Evolutionary conservation across 2,113 vertebrate genomes (phyloP), one percentile per base, ranked within the genome.

Genomic region (Coptodon bakossiorum): DNA sequence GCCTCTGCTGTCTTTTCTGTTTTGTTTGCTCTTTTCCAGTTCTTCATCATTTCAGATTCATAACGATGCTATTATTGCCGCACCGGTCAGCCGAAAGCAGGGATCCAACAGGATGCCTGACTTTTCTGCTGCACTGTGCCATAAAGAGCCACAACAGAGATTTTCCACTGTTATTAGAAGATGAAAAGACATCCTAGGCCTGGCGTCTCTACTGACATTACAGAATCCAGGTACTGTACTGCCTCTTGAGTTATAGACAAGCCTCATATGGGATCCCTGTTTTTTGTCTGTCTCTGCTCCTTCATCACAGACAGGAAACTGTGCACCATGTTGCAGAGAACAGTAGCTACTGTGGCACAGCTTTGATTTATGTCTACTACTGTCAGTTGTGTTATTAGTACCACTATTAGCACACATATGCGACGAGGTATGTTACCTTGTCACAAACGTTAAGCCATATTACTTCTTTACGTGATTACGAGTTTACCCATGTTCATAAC

Each of bases 161-260:
- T 56, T 22, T 82, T 89, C 31, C 53, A 48, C 53, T n/a, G 43
- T 84, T 80, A 86, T 81, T 81, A 86, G 50, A 17, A 87, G 87
- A 91, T 90, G 80, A 93, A 92, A 88, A 73, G 76, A 81, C 76
- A 89, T 84, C 66, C 27, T 43, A 29, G 66, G 17, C 71, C 68
- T 59, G 48, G 50, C 63, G 24, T 52, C 27, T 68, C 81, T 73
- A 50, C 87, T 82, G 89, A 90, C 81, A 85, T 50, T n/a, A 78
- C 73, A 78, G 45, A 50, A 90, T 68, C 71, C 66, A 92, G 88
- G 90, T 85, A 87, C 85, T 81, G 73, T 57, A 63, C 85, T 84
- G 84, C 68, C 82, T 85, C 61, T 36, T 91, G 91, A 96, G 94
- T 93, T 93, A 94, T 88, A 54, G 89, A 57, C 40, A 61, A 85